Conservation (phyloP, 1,140 invertebrate species). For the Hirudo medicinalis region DNA sequence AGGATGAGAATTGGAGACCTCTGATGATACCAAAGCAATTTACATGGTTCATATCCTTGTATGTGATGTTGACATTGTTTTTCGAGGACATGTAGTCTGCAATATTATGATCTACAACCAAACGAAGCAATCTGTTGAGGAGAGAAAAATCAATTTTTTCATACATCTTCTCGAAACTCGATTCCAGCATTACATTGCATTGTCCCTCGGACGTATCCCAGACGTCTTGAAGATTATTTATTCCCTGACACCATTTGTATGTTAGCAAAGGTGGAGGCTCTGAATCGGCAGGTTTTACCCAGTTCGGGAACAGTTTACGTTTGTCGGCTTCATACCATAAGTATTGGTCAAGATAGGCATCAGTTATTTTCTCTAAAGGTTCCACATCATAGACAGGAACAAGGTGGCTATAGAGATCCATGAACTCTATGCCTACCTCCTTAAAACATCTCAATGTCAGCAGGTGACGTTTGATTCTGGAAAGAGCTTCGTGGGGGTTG, state of each 20-base stretch:
- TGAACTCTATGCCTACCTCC: slow-evolving; percentile 98
- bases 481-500: slow-evolving; percentile 96
- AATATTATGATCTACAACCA: slow-evolving; percentile 99
- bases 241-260: slow-evolving; percentile 99
- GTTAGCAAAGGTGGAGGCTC: slow-evolving; percentile 93
- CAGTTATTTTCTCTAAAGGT: slow-evolving; percentile 96
- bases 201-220: slow-evolving; percentile 90
- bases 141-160: slow-evolving; percentile 98
- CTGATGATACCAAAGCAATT: slow-evolving; percentile 95
- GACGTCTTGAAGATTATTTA: slow-evolving; percentile 93
- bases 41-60: slow-evolving; percentile 99
- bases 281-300: slow-evolving; percentile 96
- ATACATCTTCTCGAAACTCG: slow-evolving; percentile 92
- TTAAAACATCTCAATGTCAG: slow-evolving; percentile 95
- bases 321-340: slow-evolving; percentile 99
- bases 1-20: slow-evolving; percentile 94
- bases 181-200: slow-evolving; percentile 95
- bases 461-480: slow-evolving; percentile 96
- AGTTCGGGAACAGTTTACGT: slow-evolving; percentile 83
- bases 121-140: slow-evolving; percentile 78
- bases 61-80: slow-evolving; percentile 98
- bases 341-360: slow-evolving; percentile 99
- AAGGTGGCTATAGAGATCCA: slow-evolving; percentile 97
- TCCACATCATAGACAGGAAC: slow-evolving; percentile 99
- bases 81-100: slow-evolving; percentile 99